Evolutionary conservation across 2,888 invertebrate genomes (phyloP).

Genomic region (Poecilobothrus nobilitatus): DNA sequence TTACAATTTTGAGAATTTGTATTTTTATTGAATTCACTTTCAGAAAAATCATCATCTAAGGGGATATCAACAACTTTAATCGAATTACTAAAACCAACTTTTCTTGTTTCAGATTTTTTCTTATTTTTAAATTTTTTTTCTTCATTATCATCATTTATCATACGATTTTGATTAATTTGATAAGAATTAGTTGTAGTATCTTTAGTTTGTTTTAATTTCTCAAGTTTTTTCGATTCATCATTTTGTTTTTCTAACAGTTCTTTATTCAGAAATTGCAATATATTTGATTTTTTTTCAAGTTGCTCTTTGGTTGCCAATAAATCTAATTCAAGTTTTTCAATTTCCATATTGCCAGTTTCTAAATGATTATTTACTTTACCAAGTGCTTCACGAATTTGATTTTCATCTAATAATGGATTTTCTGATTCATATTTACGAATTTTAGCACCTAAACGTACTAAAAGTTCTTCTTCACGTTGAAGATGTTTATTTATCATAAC

Average conservation of each 20-base stretch:
- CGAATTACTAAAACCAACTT: background rate
- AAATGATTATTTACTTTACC: constrained; percentile 47
- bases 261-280: constrained; percentile 49
- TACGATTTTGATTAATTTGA: background rate
- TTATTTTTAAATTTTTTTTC: background rate
- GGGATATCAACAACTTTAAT: background rate
- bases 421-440: constrained; percentile 53
- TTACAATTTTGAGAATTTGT: background rate
- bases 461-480: constrained; percentile 62
- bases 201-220: background rate
- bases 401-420: constrained; percentile 35
- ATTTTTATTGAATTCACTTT: background rate
- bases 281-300: constrained; percentile 48
- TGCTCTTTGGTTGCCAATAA: constrained; percentile 48
- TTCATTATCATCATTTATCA: background rate
- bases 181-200: background rate
- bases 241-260: constrained; percentile 38
- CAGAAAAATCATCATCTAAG: background rate
- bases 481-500: constrained; percentile 64
- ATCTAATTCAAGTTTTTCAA: constrained; percentile 48
- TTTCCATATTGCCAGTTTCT: constrained; percentile 47
- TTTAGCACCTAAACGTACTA: constrained; percentile 59
- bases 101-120: background rate
- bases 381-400: constrained; percentile 45
- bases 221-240: background rate